These are phyloP conservation scores for Trichonephila inaurata DNA, from an alignment of 1,140 invertebrate species.

Conservation along the genomic window DNA sequence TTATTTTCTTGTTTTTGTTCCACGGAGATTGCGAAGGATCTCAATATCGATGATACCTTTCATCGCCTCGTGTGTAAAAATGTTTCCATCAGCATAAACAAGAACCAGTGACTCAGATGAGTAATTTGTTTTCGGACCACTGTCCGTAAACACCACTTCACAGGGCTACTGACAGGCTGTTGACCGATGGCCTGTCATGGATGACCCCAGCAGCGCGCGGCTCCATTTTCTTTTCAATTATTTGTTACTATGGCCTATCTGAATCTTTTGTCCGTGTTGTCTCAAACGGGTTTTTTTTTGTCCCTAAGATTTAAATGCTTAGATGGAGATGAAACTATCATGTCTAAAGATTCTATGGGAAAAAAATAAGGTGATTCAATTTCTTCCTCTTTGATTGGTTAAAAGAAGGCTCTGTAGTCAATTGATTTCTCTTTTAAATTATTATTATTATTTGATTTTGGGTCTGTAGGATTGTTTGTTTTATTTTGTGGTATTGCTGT, in stretches of 20 bases:
- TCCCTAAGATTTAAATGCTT: no score
- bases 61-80: background rate
- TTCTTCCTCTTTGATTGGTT: no score
- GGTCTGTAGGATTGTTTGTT: no score
- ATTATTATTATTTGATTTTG: no score
- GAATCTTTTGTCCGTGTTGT: no score
- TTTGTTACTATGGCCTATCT: slow-evolving; percentile 14
- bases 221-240: background rate
- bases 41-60: background rate
- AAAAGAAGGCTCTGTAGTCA: no score
- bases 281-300: no score
- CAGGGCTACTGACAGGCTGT: background rate
- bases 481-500: no score
- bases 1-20: background rate
- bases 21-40: background rate
- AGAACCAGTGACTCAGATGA: background rate
- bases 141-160: slow-evolving; percentile 1
- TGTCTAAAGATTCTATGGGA: no score
- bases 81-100: background rate
- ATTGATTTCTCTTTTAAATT: no score
- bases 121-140: slow-evolving; percentile 1
- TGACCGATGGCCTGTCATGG: background rate
- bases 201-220: background rate
- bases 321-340: no score
- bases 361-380: no score